phyloP scores from a whole-genome alignment of 2,113 vertebrate genomes.

The Notothenia coriiceps region DNA sequence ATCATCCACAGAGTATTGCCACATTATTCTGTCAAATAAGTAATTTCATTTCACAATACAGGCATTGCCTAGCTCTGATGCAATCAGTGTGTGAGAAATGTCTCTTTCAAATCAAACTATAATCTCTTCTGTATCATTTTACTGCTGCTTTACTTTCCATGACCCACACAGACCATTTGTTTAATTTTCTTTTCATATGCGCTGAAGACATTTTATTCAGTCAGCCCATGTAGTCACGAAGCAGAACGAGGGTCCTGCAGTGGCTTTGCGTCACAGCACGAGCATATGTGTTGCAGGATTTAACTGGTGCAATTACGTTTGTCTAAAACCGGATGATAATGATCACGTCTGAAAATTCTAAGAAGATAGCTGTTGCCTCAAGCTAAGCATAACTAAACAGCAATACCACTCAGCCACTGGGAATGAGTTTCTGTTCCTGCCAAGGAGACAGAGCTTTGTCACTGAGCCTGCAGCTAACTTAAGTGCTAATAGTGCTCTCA shows the following conservation, averaged over 20 bases:
- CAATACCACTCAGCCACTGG: conserved; percentile 64
- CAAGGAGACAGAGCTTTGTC: conserved; percentile 73
- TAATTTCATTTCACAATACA: conserved; percentile 22
- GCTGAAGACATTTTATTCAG: conserved; percentile 34
- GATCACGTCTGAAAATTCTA: conserved; percentile 70
- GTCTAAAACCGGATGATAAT: conserved; percentile 73
- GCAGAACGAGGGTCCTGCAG: conserved; percentile 56
- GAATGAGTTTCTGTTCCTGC: conserved; percentile 74
- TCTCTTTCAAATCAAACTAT: conserved; percentile 31
- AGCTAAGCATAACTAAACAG: conserved; percentile 76
- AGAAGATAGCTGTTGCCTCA: conserved; percentile 70
- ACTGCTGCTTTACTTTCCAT: conserved; percentile 41
- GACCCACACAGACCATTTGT: conserved; percentile 51
- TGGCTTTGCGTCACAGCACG: conserved; percentile 48
- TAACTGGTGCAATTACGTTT: conserved; percentile 72
- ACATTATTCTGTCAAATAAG: conserved; percentile 24
- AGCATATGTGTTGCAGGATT: conserved; percentile 65
- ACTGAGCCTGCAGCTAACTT: conserved; percentile 74
- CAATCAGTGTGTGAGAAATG: conserved; percentile 14
- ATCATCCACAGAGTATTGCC: neutral
- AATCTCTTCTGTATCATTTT: conserved; percentile 28
- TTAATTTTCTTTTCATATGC: neutral
- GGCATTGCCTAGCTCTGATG: neutral
- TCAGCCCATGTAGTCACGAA: conserved; percentile 38
- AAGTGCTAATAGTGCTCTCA: conserved; percentile 70